Conservation (phyloP, 1,140 invertebrate species). For the Pissodes strobi region DNA sequence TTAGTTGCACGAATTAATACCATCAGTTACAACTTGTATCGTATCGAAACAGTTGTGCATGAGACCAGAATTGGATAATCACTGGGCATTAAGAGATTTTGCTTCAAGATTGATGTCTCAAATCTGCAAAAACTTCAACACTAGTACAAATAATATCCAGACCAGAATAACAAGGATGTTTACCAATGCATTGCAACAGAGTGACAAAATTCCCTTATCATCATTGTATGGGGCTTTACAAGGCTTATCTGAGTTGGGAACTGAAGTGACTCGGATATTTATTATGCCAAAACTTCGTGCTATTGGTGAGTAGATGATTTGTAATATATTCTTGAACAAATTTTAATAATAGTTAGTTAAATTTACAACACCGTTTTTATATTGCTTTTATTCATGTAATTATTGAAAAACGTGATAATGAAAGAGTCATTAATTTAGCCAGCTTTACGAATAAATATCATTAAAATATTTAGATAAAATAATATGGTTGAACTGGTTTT, state of each 20-base stretch:
- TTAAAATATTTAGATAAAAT: no score
- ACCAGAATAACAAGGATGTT: constrained; percentile 86
- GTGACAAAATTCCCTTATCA: constrained; percentile 84
- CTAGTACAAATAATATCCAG: constrained; percentile 94
- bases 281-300: constrained; percentile 86
- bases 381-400: no score
- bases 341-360: no score
- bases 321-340: neutral
- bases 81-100: constrained; percentile 98
- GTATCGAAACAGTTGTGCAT: constrained; percentile 95
- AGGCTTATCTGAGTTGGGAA: constrained; percentile 87
- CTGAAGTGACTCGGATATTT: constrained; percentile 92
- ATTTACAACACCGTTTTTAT: no score
- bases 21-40: constrained; percentile 95
- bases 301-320: constrained; percentile 76
- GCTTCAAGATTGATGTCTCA: constrained; percentile 92
- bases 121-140: constrained; percentile 97
- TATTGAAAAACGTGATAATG: no score
- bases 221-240: constrained; percentile 93
- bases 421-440: no score
- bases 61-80: constrained; percentile 95
- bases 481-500: no score
- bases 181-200: constrained; percentile 74
- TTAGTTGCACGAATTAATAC: constrained; percentile 95
- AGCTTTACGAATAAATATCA: no score